These are phyloP conservation scores for Netelia inedita DNA, from an alignment of 2,888 invertebrate genomes.

Conservation along the genomic window DNA sequence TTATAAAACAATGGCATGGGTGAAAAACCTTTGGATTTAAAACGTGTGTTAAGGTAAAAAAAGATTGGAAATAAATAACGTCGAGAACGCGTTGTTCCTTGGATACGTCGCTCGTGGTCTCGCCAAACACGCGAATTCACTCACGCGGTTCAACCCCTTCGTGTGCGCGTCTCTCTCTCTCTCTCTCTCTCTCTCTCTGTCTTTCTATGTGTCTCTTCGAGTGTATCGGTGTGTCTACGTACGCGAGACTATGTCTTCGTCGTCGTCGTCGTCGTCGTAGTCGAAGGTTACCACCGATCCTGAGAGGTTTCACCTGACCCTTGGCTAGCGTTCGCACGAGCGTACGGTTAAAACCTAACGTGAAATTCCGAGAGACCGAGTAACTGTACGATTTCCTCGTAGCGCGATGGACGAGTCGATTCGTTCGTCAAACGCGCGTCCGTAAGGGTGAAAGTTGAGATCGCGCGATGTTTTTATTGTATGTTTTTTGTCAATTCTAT, in stretches of 20 bases:
- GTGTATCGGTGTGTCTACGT: background rate
- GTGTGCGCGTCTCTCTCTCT: background rate
- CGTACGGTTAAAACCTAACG: conserved; percentile 50
- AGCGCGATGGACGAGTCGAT: background rate
- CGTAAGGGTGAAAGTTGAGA: no score
- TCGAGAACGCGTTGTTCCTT: conserved; percentile 5
- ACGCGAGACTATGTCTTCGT: conserved; percentile 21
- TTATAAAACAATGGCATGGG: conserved; percentile 5
- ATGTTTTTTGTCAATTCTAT: no score
- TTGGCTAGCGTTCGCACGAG: conserved; percentile 43
- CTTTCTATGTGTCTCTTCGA: conserved; percentile 19
- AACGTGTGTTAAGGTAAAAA: background rate
- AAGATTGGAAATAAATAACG: conserved; percentile 1
- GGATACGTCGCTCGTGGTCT: background rate
- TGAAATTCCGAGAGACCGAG: conserved; percentile 60
- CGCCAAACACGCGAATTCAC: conserved; percentile 38
- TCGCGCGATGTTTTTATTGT: no score
- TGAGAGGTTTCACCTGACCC: conserved; percentile 69
- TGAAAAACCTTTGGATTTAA: background rate
- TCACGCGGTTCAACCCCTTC: conserved; percentile 28
- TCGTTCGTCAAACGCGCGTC: background rate
- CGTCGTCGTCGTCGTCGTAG: conserved; percentile 29
- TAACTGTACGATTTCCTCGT: conserved; percentile 34
- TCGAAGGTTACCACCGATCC: conserved; percentile 65
- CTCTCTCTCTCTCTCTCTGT: background rate